Percentiles rank a stretch among this genome's conserved stretches.
Evolutionary conservation across 1,140 invertebrate species (phyloP).

Genomic region (Babylonia areolata): DNA sequence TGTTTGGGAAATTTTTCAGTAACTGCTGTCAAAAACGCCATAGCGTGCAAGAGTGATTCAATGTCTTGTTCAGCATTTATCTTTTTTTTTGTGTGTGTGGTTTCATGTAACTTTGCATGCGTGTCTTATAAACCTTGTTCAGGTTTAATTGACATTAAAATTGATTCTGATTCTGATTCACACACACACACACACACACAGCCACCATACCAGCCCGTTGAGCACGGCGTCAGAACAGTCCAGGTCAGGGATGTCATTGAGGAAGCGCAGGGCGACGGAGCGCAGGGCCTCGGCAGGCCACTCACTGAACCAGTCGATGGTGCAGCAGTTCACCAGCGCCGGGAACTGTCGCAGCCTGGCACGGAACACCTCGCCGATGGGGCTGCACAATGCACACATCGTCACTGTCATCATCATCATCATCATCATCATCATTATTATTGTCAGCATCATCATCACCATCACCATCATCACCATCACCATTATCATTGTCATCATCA

Average conservation of each 20-base stretch:
- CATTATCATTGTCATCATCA: no score
- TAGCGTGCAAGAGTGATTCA: no score
- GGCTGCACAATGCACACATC: slow-evolving; percentile 57
- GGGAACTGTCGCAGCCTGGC: slow-evolving; percentile 76
- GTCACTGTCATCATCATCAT: neutral
- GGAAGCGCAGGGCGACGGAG: slow-evolving; percentile 75
- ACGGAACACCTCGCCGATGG: slow-evolving; percentile 76
- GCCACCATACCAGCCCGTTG: slow-evolving; percentile 69
- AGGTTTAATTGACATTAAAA: no score
- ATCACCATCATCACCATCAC: no score
- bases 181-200: neutral
- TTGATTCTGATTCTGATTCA: neutral
- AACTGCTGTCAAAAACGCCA: no score
- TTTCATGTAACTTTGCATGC: no score
- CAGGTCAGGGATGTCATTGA: slow-evolving; percentile 72
- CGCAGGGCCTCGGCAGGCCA: slow-evolving; percentile 83
- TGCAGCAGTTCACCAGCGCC: slow-evolving; percentile 76
- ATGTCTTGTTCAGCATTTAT: no score
- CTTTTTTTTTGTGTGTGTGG: no score
- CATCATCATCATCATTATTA: no score
- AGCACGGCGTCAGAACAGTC: slow-evolving; percentile 71
- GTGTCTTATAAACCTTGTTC: no score
- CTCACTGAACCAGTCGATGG: slow-evolving; percentile 80
- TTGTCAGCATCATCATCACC: no score
- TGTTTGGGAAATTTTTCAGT: no score